Evolutionary conservation across 2,113 vertebrate species (phyloP).

Genomic region (Telmatochromis sp.): DNA sequence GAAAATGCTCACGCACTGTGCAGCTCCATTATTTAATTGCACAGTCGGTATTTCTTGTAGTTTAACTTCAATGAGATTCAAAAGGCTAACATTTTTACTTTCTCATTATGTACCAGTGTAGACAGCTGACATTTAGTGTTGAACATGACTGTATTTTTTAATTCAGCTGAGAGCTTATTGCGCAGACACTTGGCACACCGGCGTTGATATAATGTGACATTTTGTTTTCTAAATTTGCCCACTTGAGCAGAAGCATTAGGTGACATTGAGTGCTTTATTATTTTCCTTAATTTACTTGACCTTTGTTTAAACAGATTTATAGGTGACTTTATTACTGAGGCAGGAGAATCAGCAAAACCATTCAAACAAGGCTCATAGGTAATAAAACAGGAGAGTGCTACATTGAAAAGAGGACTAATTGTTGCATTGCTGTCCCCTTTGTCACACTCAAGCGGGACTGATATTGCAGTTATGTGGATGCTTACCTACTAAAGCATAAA

Average conservation of each 20-base stretch:
- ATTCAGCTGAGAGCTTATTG: neutral
- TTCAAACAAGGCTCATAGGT: neutral
- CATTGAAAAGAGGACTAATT: neutral
- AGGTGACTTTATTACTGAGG: neutral
- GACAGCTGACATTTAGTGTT: slow-evolving; percentile 21
- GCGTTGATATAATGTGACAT: slow-evolving; percentile 5
- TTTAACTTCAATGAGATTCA: neutral
- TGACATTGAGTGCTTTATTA: neutral
- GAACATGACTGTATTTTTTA: neutral
- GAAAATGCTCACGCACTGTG: neutral
- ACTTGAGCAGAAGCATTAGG: neutral
- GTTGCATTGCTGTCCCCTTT: neutral
- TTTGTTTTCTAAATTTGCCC: slow-evolving; percentile 12
- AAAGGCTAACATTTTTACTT: neutral
- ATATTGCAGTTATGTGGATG: neutral
- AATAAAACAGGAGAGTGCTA: neutral
- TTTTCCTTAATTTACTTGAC: slow-evolving; percentile 1
- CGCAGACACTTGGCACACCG: neutral
- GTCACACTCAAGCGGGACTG: no score
- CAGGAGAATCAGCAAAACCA: neutral
- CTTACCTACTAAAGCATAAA: neutral
- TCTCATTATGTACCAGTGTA: neutral
- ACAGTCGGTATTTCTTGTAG: neutral
- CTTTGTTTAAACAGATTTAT: neutral
- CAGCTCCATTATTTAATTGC: neutral